Percentiles rank a stretch among this genome's conserved stretches.
These are phyloP conservation scores for Caenorhabditis remanei DNA, from an alignment of 1,140 invertebrate genomes.

Conservation along the genomic window DNA sequence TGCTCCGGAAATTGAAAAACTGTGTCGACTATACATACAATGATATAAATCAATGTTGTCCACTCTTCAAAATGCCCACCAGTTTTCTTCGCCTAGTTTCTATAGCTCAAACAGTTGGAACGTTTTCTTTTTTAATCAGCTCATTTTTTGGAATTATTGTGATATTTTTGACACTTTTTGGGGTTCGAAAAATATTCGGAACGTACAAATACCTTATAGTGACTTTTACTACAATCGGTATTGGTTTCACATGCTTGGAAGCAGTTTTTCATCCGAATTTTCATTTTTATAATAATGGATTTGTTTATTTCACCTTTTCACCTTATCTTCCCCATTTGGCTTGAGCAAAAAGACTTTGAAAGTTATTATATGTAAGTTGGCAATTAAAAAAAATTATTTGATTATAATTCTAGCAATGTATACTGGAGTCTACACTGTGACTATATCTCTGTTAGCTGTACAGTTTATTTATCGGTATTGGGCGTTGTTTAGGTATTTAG, in stretches of 20 bases:
- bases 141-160: neutral
- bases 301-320: neutral
- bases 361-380: neutral
- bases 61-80: neutral
- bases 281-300: neutral
- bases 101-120: neutral
- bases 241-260: neutral
- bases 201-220: neutral
- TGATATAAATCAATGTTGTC: too few species aligned
- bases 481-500: too few species aligned
- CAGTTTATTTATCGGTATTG: too few species aligned
- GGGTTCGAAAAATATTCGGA: neutral
- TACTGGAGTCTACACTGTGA: neutral
- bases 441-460: neutral
- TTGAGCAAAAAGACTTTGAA: neutral
- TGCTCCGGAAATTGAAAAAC: too few species aligned
- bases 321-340: neutral
- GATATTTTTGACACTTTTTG: neutral
- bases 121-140: neutral
- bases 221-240: neutral
- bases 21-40: too few species aligned
- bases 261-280: conserved; percentile 5
- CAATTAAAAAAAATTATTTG: neutral
- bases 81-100: neutral
- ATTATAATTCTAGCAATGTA: neutral